A percentile compares a stretch with the other conserved stretches of the same genome.
Conservation (phyloP, 35 echinoderm and acorn worm genomes). For the Diadema setosum region DNA sequence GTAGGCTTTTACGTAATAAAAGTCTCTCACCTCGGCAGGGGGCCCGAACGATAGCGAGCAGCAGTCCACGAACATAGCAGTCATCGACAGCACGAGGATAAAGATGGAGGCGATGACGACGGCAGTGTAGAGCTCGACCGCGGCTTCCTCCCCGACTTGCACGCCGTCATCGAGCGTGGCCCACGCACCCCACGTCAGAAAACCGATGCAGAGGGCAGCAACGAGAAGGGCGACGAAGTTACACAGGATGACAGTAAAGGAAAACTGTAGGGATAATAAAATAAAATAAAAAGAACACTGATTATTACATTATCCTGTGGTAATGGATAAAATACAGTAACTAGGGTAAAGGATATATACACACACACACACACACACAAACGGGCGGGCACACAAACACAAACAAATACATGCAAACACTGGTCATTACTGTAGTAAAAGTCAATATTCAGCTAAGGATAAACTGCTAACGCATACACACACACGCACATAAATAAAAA, state of each 20-base stretch:
- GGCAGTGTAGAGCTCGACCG: background rate
- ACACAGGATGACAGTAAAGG: background rate
- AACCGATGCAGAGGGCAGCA: background rate
- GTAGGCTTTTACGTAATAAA: too few species aligned
- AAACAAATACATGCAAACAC: too few species aligned
- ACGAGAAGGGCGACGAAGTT: background rate
- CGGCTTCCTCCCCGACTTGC: background rate
- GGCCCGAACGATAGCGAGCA: background rate
- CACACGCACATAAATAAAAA: too few species aligned
- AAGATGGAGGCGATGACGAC: background rate
- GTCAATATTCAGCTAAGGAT: too few species aligned
- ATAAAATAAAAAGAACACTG: too few species aligned
- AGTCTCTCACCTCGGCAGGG: background rate
- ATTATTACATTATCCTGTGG: too few species aligned
- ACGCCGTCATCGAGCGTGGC: background rate
- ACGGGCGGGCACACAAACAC: too few species aligned
- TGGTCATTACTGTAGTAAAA: too few species aligned
- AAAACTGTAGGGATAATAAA: background rate
- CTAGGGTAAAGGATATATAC: too few species aligned
- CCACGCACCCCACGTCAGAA: background rate
- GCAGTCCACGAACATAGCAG: constrained; percentile 15
- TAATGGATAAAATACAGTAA: too few species aligned
- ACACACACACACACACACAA: too few species aligned
- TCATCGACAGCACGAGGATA: background rate
- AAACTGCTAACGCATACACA: too few species aligned